These are phyloP conservation scores for Rhagium mordax DNA, from an alignment of 2,888 invertebrate species.

Conservation along the genomic window DNA sequence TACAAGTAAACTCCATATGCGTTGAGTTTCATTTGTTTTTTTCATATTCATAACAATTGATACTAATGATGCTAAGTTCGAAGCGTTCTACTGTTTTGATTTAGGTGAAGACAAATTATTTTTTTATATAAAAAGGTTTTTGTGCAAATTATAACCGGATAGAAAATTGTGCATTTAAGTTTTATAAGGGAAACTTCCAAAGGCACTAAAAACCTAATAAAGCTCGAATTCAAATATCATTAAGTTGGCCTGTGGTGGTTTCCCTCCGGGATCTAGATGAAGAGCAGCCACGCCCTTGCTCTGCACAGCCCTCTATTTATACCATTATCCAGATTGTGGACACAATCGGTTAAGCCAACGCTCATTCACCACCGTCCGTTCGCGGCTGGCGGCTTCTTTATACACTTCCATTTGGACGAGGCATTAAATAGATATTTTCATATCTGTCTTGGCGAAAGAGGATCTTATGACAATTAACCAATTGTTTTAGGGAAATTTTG, in stretches of 20 bases:
- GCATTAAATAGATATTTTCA: neutral
- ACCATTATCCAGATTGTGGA: slow-evolving; percentile 30
- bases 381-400: neutral
- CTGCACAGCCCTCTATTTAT: slow-evolving; percentile 32
- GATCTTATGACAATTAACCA: too few relatives aligned
- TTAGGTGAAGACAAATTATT: too few relatives aligned
- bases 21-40: too few relatives aligned
- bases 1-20: too few relatives aligned
- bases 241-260: slow-evolving; percentile 27
- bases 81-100: too few relatives aligned
- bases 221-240: slow-evolving; percentile 11
- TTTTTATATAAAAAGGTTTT: too few relatives aligned
- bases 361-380: neutral
- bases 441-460: too few relatives aligned
- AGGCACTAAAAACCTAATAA: neutral
- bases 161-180: too few relatives aligned
- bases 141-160: too few relatives aligned
- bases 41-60: too few relatives aligned
- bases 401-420: neutral
- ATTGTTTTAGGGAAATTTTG: too few relatives aligned
- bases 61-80: too few relatives aligned
- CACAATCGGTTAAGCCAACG: slow-evolving; percentile 14
- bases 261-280: slow-evolving; percentile 33
- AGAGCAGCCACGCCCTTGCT: slow-evolving; percentile 54
- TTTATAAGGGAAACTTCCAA: neutral